These are phyloP conservation scores for Portevinia maculata DNA, from an alignment of 2,888 invertebrate species.

Conservation along the genomic window DNA sequence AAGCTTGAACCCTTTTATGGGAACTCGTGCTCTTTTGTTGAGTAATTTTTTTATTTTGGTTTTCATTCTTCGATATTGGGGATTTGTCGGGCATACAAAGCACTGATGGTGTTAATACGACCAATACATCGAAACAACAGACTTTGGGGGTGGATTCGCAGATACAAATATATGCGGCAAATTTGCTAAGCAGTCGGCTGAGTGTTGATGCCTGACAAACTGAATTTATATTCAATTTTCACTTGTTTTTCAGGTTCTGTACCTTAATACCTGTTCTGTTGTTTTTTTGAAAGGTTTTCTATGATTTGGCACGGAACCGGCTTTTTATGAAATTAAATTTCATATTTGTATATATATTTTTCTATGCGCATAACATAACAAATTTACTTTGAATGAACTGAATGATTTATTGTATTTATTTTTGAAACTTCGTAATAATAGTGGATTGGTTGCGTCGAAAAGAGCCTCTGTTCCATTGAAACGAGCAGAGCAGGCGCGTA, in stretches of 20 bases:
- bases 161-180: constrained; percentile 13
- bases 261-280: background rate
- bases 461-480: too few species aligned
- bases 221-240: constrained; percentile 34
- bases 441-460: too few species aligned
- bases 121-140: constrained; percentile 49
- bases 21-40: constrained; percentile 10
- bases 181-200: constrained; percentile 31
- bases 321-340: background rate
- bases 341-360: background rate
- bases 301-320: background rate
- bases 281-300: background rate
- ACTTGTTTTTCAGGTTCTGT: background rate
- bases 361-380: background rate
- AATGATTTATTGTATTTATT: background rate
- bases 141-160: constrained; percentile 16
- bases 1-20: constrained; percentile 37
- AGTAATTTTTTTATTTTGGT: background rate
- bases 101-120: constrained; percentile 51
- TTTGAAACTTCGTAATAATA: too few species aligned
- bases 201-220: constrained; percentile 56
- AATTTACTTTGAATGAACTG: background rate
- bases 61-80: constrained; percentile 17
- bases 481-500: too few species aligned
- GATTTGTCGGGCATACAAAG: constrained; percentile 29